Evolutionary conservation across 2,888 invertebrate species (phyloP).

Genomic region (Trichopoda pennipes): DNA sequence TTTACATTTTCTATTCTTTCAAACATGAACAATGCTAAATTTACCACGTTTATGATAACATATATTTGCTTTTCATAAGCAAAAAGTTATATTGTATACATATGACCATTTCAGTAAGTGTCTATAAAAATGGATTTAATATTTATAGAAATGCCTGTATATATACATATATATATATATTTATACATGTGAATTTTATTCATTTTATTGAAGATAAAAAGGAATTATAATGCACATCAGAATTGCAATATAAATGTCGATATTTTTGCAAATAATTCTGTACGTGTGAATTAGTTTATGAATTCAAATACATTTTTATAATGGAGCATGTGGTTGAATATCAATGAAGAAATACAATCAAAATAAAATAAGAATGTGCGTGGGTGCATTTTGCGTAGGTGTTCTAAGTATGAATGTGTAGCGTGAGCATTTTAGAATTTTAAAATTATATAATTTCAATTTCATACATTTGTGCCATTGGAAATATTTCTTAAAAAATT

Average conservation of each 20-base stretch:
- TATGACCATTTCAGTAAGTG: no score
- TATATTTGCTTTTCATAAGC: no score
- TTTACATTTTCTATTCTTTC: no score
- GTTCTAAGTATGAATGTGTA: neutral
- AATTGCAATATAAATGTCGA: conserved; percentile 52
- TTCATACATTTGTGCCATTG: conserved; percentile 9
- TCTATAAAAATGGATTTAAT: neutral
- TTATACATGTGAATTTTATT: neutral
- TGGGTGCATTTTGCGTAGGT: neutral
- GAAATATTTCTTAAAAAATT: conserved; percentile 1
- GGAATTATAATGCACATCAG: conserved; percentile 43
- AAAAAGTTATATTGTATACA: no score
- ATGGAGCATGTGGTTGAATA: conserved; percentile 9
- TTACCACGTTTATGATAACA: no score
- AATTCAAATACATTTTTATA: conserved; percentile 1
- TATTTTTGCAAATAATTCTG: neutral
- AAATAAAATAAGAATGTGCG: neutral
- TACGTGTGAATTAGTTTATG: neutral
- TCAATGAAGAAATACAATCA: conserved; percentile 28
- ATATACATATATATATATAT: no score
- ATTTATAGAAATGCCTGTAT: neutral
- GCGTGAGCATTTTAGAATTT: neutral
- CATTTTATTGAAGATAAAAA: neutral
- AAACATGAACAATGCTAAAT: no score
- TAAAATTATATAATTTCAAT: neutral